Evolutionary conservation across 1,140 invertebrate genomes (phyloP).

Genomic region (Bombus picipes): DNA sequence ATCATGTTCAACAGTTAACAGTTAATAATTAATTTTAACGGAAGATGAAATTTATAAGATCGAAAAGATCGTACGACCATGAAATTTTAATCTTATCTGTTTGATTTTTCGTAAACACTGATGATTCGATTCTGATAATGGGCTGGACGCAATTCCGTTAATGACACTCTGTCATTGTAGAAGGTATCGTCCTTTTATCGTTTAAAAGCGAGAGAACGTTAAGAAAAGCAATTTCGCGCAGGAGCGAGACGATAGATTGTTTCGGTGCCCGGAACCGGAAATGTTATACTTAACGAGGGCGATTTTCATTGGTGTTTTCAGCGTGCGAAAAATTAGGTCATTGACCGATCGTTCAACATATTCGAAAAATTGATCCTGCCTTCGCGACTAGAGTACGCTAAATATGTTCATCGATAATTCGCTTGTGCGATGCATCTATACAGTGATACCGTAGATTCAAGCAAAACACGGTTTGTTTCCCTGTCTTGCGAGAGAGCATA

Average conservation of each 20-base stretch:
- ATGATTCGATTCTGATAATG: not conserved
- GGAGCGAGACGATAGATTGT: not conserved
- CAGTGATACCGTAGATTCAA: not conserved
- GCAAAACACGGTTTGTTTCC: not conserved
- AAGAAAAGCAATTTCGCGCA: slow-evolving; percentile 17
- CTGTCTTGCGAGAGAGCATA: not conserved
- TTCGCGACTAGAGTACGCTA: not conserved
- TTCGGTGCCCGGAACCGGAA: slow-evolving; percentile 10
- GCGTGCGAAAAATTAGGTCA: not conserved
- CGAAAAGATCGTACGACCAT: not conserved
- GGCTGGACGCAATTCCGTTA: not conserved
- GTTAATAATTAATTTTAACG: not conserved
- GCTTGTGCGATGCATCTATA: not conserved
- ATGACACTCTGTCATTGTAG: not conserved
- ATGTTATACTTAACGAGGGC: not conserved
- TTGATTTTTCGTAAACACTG: not conserved
- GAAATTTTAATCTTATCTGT: not conserved
- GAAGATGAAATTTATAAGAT: not conserved
- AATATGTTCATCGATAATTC: not conserved
- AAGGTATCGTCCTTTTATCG: not conserved
- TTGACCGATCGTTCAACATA: not conserved
- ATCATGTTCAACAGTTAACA: too few relatives aligned
- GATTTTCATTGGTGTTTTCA: slow-evolving; percentile 7
- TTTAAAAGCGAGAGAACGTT: not conserved
- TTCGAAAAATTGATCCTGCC: not conserved